Conservation (phyloP, 2,888 invertebrate genomes). For the Drosophila meridiana region DNA sequence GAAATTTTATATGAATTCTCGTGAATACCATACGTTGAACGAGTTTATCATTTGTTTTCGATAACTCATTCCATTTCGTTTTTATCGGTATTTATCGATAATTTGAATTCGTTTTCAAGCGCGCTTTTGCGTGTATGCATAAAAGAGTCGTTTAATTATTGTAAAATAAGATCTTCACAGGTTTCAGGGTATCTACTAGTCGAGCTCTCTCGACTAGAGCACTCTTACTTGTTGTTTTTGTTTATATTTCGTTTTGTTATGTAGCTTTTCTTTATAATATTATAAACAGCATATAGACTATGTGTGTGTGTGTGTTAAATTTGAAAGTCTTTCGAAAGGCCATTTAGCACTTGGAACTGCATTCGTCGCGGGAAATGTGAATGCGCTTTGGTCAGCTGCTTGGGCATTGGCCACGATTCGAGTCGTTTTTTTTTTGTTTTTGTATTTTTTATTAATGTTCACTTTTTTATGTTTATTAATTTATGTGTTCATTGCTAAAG, state of each 20-base stretch:
- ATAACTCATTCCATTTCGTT: too few relatives aligned
- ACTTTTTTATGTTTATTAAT: constrained; percentile 57
- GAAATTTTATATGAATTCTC: too few relatives aligned
- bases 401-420: constrained; percentile 12
- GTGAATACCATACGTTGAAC: too few relatives aligned
- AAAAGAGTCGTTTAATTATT: too few relatives aligned
- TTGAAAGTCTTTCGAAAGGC: constrained; percentile 70
- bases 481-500: constrained; percentile 67
- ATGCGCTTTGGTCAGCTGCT: constrained; percentile 43
- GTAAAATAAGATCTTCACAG: too few relatives aligned
- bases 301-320: constrained; percentile 39
- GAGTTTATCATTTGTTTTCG: too few relatives aligned
- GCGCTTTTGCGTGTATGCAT: too few relatives aligned
- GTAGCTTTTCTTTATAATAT: constrained; percentile 32
- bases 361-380: constrained; percentile 41
- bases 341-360: constrained; percentile 39
- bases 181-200: too few relatives aligned
- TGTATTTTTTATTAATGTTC: constrained; percentile 26
- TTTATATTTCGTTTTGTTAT: constrained; percentile 32
- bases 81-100: too few relatives aligned
- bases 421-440: neutral
- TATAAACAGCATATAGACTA: neutral
- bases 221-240: neutral
- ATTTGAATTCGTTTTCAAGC: too few relatives aligned
- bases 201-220: too few relatives aligned